Base-by-base conservation (phyloP, 2,797 vertebrate species). In the Cynopterus sphinx region DNA sequence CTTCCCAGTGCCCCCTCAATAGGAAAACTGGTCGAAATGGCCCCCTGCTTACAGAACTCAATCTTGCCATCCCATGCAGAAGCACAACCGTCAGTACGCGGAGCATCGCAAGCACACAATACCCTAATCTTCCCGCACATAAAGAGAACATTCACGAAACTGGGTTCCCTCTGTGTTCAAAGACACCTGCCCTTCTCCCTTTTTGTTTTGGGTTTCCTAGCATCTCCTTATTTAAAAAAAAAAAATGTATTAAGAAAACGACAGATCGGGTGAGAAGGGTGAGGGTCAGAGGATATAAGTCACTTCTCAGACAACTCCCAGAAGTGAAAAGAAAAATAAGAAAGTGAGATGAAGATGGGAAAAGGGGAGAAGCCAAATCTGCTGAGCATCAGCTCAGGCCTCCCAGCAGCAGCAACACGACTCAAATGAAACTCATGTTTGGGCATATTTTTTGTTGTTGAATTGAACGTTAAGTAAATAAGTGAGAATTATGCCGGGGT, bases 361-460 rank as follows among this genome's bases (percentile, higher is more conserved):
- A 74, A 59, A 70, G 77, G 86, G 57, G 73, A 31, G 49, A 33
- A 88, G 71, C 31, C 59, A 22, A 15, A 75, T 26, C 39, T 3
- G 3, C 11, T 0, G 59, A 36, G n/a, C 59, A 0, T 2, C 1
- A 59, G 84, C 70, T 83, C 51, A 22, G 36, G 28, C 39, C 9
- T 67, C 75, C 71, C 49, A 13, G 73, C 41, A 61, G 74, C 53
- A 31, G 75, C 55, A 19, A 68, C 0, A 13, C 71, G 16, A 11
- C 94, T 41, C 31, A 81, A 63, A 94, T 13, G 59, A 81, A 87
- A 87, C 88, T 92, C 95, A 95, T 95, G 94, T 94, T 78, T 28
- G 92, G 97, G 86, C 65, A 36, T 49, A 96, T 82, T 94, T 96
- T 74, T 81, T 51, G 26, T 26, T 86, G 91, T 49, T 87, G 88